Base-by-base conservation (phyloP, 1,140 invertebrate genomes). In the Samia ricini region DNA sequence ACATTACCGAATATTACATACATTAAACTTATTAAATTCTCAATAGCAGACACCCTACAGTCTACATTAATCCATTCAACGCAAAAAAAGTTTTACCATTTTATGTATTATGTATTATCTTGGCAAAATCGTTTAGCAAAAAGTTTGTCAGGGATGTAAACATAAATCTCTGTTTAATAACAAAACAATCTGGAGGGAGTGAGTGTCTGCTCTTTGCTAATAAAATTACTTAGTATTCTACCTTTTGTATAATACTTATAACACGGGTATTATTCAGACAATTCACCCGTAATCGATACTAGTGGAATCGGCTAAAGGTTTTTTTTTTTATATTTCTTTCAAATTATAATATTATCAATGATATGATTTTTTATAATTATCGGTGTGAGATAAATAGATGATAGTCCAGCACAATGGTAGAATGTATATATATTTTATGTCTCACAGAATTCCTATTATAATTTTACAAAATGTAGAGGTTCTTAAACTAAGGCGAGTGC, bases 151-250 rank as follows among this genome's bases (percentile, higher is more conserved):
- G 15, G 19, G 51, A 52, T 52, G 21, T 52, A 21, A 23, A 22
- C 51, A 21, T 23, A 20, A 52, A 52, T 22, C 51, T 52, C 22
- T 15, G 51, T 21, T 52, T 52, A 52, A 52, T 52, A 52, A 52
- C 51, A 52, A 21, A 52, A 21, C 51, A 52, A 23, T 22, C 22
- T 52, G 51, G 22, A 23, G 4, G 51, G 22, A 52, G 10, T 52
- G 12, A 52, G 51, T 52, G 51, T 6, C 51, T 1, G 21, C 22
- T 20, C 8, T 19, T 52, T 52, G 12, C 20, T n/a, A 52, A 52
- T 52, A 52, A 23, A 52, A 52, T 52, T 52, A 52, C 19, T 52
- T 52, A 21, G 51, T 23, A 3, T 20, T 51, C 20, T 21, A 23
- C 18, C 50, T 55, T 55, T n/a, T 24, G 23, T 55, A 55, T 55